Evolutionary conservation across 2,797 vertebrate genomes (phyloP).

Genomic region (Enteromius trimaculatus): DNA sequence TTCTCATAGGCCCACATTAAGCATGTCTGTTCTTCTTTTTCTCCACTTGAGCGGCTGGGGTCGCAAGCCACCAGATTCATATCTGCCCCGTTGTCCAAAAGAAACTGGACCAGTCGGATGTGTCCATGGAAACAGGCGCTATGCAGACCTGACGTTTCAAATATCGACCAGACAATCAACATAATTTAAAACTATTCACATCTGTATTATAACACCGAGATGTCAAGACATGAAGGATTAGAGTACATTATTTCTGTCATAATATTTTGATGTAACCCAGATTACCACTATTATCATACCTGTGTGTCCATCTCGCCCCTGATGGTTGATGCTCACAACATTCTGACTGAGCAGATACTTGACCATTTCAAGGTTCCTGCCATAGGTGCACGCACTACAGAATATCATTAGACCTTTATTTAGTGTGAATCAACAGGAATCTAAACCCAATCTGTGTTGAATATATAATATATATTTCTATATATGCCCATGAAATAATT

Average conservation of each 20-base stretch:
- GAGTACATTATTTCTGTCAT: not conserved
- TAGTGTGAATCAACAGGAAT: not conserved
- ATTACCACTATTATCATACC: slow-evolving; percentile 71
- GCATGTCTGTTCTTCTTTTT: slow-evolving; percentile 97
- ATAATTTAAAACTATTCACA: not conserved
- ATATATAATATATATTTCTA: not conserved
- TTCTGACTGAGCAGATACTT: slow-evolving; percentile 92
- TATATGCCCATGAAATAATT: not conserved
- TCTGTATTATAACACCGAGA: not conserved
- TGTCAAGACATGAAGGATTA: slow-evolving; percentile 3
- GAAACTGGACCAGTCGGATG: slow-evolving; percentile 91
- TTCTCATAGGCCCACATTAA: slow-evolving; percentile 99
- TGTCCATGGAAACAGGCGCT: slow-evolving; percentile 95
- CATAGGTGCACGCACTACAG: slow-evolving; percentile 90
- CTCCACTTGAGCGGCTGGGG: slow-evolving; percentile 94
- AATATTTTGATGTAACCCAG: not conserved
- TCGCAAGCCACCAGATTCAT: slow-evolving; percentile 96
- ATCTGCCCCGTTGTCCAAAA: slow-evolving; percentile 93
- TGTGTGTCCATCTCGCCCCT: slow-evolving; percentile 95
- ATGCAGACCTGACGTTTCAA: slow-evolving; percentile 81
- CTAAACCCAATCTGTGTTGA: not conserved
- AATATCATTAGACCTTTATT: not conserved
- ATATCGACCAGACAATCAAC: not conserved
- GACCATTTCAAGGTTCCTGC: slow-evolving; percentile 91
- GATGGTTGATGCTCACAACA: slow-evolving; percentile 88